Evolutionary conservation across 2,888 invertebrate species (phyloP), one percentile per base, ranked within the genome.

Genomic region (Myopa testacea): DNA sequence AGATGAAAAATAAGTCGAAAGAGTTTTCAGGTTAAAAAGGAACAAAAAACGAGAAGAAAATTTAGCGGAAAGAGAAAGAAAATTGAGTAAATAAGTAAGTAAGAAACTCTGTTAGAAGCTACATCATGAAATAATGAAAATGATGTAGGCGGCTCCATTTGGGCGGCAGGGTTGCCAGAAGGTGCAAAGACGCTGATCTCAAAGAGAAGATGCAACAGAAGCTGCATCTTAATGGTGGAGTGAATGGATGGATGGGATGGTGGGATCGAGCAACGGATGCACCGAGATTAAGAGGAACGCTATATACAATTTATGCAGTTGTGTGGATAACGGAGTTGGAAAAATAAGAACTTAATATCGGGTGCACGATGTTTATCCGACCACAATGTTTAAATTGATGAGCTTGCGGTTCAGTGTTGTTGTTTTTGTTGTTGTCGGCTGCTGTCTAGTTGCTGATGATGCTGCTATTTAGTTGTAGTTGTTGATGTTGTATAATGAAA

Each of bases 301-400:
- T 87, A 88, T 88, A 10, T 10, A 86, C 87, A 87, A 88, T 87
- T 88, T 87, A 87, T 86, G 87, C 85, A 87, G 87, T 88, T 88
- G 88, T 83, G 81, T 69, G 81, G 37, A 67, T 58, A 55, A 58
- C 71, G 71, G 58, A 37, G 58, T 4, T 26, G 34, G 71, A 12
- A 52, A n/a, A 52, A 34, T 60, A 62, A 72, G 45, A 45, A 45
- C 10, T 62, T 16, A n/a, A 55, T n/a, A 34, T 34, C 10, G 34
- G 52, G 3, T 16, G 55, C 37, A 37, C 12, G 34, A 55, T 52
- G 69, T 19, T 34, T 19, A 34, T 4, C 4, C 10, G 69, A 69
- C 19, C 19, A 72, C 16, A 34, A 60, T 69, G 50, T 26, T 69
- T 14, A n/a, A 69, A 69, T 45, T 14, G 14, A 45, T 14, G 34